phyloP scores from a whole-genome alignment of 2,797 vertebrate genomes.

The Staurois parvus region DNA sequence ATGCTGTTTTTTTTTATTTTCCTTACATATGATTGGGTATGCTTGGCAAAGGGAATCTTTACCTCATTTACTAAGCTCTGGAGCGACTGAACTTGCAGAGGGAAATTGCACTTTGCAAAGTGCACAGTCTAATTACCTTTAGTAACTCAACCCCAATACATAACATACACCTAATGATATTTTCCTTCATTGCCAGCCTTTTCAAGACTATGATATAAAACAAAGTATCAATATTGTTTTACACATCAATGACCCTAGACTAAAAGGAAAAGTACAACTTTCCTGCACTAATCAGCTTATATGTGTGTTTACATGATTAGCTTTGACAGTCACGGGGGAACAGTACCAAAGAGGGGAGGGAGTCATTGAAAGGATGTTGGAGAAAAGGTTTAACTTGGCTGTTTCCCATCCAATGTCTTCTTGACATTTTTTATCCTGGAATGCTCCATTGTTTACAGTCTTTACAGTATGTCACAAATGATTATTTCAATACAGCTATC shows the following conservation, averaged over 20 bases:
- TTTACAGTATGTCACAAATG: background rate
- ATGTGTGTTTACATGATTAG: background rate
- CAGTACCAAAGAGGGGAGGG: background rate
- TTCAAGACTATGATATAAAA: no score
- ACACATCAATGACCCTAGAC: background rate
- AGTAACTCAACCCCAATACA: background rate
- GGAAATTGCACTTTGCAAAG: no score
- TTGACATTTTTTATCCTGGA: background rate
- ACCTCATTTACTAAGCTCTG: no score
- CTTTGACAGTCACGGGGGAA: background rate
- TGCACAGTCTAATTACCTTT: no score
- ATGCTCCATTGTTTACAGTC: constrained; percentile 4
- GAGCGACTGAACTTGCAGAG: no score
- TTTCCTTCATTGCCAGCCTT: background rate
- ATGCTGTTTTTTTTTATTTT: no score
- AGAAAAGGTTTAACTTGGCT: background rate
- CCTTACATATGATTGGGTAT: no score
- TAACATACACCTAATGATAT: background rate
- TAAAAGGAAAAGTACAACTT: background rate
- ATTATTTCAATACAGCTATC: background rate
- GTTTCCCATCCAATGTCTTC: background rate
- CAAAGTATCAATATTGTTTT: background rate
- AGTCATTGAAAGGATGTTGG: background rate
- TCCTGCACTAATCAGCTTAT: background rate
- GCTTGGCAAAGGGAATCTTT: no score